Evolutionary conservation across 92 coral and sea anemone species (phyloP).

Genomic region (Parazoanthus atlanticus): DNA sequence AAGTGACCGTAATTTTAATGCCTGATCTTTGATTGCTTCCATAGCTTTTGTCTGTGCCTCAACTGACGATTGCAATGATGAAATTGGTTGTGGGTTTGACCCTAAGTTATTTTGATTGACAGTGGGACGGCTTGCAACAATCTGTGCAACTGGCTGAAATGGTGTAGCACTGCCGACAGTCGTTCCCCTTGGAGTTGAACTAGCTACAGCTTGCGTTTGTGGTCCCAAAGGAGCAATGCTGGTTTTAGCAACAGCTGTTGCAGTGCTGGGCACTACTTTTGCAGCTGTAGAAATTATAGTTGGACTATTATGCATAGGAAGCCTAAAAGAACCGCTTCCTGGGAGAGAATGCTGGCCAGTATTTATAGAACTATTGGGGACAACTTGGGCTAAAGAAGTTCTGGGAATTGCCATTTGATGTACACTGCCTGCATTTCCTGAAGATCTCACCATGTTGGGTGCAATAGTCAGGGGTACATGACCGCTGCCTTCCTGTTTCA

Average conservation of each 20-base stretch:
- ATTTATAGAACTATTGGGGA: constrained; percentile 39
- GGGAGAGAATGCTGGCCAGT: constrained; percentile 40
- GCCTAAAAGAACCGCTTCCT: constrained; percentile 49
- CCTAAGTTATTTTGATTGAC: constrained; percentile 51
- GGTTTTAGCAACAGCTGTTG: constrained; percentile 36
- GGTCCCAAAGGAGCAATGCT: constrained; percentile 43
- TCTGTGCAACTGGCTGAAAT: constrained; percentile 46
- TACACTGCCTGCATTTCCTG: constrained; percentile 49
- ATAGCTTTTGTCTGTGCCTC: constrained; percentile 55
- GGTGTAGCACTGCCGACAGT: constrained; percentile 49
- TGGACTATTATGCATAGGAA: constrained; percentile 50
- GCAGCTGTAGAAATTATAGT: constrained; percentile 35
- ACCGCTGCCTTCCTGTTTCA: constrained; percentile 61
- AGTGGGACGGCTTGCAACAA: constrained; percentile 46
- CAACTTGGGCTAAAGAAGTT: constrained; percentile 51
- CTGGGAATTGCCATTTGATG: constrained; percentile 49
- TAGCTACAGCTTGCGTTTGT: constrained; percentile 35
- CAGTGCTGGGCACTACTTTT: constrained; percentile 42
- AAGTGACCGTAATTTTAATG: constrained; percentile 83
- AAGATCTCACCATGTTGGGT: constrained; percentile 37
- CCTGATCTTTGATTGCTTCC: constrained; percentile 90
- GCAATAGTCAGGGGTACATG: constrained; percentile 55
- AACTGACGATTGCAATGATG: constrained; percentile 57
- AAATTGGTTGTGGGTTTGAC: constrained; percentile 54
- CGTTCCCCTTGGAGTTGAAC: constrained; percentile 47